phyloP scores from a whole-genome alignment of 2,888 invertebrate genomes.

The Yponomeuta malinellus region DNA sequence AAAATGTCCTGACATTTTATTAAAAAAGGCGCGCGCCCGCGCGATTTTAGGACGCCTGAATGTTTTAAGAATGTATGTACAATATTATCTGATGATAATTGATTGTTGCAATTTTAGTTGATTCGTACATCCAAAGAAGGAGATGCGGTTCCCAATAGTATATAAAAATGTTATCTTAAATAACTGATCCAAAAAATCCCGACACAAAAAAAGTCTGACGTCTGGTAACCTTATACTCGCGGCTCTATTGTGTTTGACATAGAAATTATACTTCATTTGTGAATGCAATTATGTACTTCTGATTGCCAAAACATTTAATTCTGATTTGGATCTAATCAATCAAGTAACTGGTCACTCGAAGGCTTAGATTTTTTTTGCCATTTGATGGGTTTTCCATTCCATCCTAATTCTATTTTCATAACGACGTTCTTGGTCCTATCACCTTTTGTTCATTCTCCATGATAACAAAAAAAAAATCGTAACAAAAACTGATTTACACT shows the following conservation, averaged over 20 bases:
- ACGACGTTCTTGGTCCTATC: conserved; percentile 37
- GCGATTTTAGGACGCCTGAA: too few relatives aligned
- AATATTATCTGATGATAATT: too few relatives aligned
- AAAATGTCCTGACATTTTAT: too few relatives aligned
- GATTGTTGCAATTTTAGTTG: too few relatives aligned
- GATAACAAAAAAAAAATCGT: neutral
- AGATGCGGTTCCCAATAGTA: too few relatives aligned
- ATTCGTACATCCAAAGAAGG: too few relatives aligned
- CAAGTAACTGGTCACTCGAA: conserved; percentile 4
- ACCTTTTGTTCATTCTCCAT: conserved; percentile 32
- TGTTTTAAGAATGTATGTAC: too few relatives aligned
- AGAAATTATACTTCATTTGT: neutral
- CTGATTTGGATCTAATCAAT: conserved; percentile 6
- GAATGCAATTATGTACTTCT: neutral
- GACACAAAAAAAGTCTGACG: too few relatives aligned
- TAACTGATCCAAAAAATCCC: too few relatives aligned
- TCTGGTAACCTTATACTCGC: too few relatives aligned
- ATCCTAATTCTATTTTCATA: conserved; percentile 35
- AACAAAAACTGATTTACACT: conserved; percentile 35
- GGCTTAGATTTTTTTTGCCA: neutral
- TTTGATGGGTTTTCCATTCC: conserved; percentile 25
- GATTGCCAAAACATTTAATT: neutral
- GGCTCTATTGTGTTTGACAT: neutral
- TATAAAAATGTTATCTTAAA: too few relatives aligned
- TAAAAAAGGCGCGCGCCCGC: too few relatives aligned